A percentile compares a stretch with the other conserved stretches of the same genome.
Conservation (phyloP, 2,888 invertebrate genomes). For the Ditula angustiorana region DNA sequence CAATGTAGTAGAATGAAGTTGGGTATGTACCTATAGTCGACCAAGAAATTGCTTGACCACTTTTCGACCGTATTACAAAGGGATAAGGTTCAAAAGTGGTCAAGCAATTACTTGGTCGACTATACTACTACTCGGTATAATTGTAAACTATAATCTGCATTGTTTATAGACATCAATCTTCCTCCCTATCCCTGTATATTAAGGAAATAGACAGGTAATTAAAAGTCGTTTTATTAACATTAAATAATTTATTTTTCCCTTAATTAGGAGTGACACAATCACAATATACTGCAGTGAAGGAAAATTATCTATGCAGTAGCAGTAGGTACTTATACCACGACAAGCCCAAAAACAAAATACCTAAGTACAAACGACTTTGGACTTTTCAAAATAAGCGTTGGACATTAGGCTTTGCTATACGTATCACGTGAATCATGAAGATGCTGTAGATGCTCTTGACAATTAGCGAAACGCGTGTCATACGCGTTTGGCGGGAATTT, state of each 20-base stretch:
- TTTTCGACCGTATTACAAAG: no score
- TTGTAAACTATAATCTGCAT: no score
- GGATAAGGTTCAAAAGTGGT: no score
- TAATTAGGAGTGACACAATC: slow-evolving; percentile 4
- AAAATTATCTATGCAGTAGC: background rate
- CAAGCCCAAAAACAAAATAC: slow-evolving; percentile 4
- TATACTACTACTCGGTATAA: no score
- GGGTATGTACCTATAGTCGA: no score
- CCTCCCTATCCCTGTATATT: background rate
- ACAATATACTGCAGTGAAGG: background rate
- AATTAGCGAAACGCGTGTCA: background rate
- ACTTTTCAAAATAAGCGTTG: slow-evolving; percentile 16
- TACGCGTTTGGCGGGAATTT: slow-evolving; percentile 58
- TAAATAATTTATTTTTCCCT: slow-evolving; percentile 26
- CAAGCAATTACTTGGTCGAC: no score
- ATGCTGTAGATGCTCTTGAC: background rate
- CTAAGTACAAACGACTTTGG: background rate
- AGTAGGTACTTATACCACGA: background rate
- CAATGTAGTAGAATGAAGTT: no score
- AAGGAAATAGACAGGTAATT: slow-evolving; percentile 26
- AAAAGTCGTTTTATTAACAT: slow-evolving; percentile 24
- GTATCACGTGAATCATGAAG: background rate
- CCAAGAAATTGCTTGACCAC: no score
- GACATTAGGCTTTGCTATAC: background rate
- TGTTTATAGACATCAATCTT: no score